phyloP scores from a whole-genome alignment of 2,113 vertebrate species.

The Chlorodrepanis virens region DNA sequence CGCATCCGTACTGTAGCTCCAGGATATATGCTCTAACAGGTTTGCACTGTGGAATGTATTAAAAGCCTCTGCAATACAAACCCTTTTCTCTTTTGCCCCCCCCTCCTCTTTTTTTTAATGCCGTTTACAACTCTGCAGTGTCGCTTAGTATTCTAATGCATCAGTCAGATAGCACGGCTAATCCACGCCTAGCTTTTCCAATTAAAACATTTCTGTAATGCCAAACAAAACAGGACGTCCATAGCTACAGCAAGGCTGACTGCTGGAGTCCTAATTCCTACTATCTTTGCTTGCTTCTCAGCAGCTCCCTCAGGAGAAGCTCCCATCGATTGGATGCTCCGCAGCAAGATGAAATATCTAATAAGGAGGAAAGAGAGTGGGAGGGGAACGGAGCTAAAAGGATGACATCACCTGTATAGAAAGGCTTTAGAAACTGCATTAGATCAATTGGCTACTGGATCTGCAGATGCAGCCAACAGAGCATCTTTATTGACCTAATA shows the following conservation, averaged over 20 bases:
- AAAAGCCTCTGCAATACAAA: slow-evolving; percentile 69
- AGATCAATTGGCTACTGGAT: slow-evolving; percentile 90
- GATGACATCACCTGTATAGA: slow-evolving; percentile 87
- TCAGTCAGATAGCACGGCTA: slow-evolving; percentile 55
- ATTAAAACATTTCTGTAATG: slow-evolving; percentile 63
- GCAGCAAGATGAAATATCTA: slow-evolving; percentile 90
- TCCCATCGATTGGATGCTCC: slow-evolving; percentile 87
- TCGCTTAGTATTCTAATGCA: slow-evolving; percentile 71
- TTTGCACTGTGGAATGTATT: slow-evolving; percentile 57
- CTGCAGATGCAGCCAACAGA: slow-evolving; percentile 82
- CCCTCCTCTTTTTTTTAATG: background rate
- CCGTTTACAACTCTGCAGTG: slow-evolving; percentile 75
- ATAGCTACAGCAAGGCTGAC: slow-evolving; percentile 73
- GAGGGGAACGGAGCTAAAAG: slow-evolving; percentile 89
- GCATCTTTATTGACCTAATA: slow-evolving; percentile 84
- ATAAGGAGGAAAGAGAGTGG: slow-evolving; percentile 86
- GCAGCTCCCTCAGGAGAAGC: slow-evolving; percentile 85
- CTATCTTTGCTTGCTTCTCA: slow-evolving; percentile 77
- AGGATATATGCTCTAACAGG: slow-evolving; percentile 68
- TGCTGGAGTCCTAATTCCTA: slow-evolving; percentile 73
- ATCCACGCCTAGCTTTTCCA: slow-evolving; percentile 69
- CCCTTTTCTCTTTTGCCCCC: background rate
- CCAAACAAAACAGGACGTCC: slow-evolving; percentile 59
- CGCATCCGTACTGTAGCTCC: slow-evolving; percentile 34
- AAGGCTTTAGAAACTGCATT: slow-evolving; percentile 89